Percentiles rank a stretch among this genome's conserved stretches.
Evolutionary conservation across 2,113 vertebrate species (phyloP).

Genomic region (Desmodus rotundus): DNA sequence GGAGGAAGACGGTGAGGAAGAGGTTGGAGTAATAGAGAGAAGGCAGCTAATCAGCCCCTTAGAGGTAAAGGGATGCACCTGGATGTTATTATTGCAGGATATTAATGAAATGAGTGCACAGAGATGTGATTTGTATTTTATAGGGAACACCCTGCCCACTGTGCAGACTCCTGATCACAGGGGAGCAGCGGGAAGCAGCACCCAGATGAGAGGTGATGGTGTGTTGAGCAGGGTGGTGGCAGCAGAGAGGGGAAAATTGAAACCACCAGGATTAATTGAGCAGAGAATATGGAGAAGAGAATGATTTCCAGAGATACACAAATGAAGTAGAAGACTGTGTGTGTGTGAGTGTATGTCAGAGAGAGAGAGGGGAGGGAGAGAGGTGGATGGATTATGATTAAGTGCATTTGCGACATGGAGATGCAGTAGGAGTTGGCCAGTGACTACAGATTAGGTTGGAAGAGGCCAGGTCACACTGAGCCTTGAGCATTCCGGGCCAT

Average conservation of each 20-base stretch:
- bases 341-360: not conserved
- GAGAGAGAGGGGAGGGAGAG: not conserved
- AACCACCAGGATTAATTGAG: not conserved
- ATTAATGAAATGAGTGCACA: not conserved
- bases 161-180: not conserved
- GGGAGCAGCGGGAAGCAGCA: not conserved
- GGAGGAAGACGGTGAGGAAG: not conserved
- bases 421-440: not conserved
- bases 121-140: not conserved
- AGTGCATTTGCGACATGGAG: not conserved
- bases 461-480: not conserved
- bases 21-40: not conserved
- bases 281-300: not conserved
- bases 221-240: not conserved
- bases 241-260: not conserved
- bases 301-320: not conserved
- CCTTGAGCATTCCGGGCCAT: rapidly evolving
- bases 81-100: not conserved
- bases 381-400: not conserved
- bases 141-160: not conserved
- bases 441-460: too few relatives aligned
- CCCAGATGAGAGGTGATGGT: not conserved
- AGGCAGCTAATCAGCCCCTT: not conserved
- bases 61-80: not conserved
- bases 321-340: not conserved